Evolutionary conservation across 1,140 invertebrate genomes (phyloP), one percentile per base, ranked within the genome.

Genomic region (Pygmarrhopalites habei): DNA sequence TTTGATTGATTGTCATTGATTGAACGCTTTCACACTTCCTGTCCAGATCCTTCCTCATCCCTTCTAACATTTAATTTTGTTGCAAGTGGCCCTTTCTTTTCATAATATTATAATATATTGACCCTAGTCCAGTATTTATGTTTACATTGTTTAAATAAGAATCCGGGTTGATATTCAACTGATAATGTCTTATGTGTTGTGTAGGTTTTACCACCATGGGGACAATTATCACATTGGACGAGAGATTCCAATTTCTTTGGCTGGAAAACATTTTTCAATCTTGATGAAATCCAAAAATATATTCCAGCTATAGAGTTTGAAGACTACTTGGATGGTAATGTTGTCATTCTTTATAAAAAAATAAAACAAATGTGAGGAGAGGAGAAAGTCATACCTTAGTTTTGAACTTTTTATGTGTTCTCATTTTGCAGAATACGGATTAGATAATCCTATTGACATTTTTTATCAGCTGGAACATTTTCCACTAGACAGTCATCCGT

Each of bases 211-310:
- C 95, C 95, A 28, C 92, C 95, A 1, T 98, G 92, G 90, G 82
- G 85, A 67, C 81, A 83, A 49, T 74, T 97, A 1, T 91, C 89
- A 71, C 95, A 98, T 75, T 98, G 95, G 95, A 82, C 73, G 75
- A n/a, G n/a, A n/a, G 55, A 58, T 72, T 25, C 81, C 83, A 68
- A 75, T 75, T 78, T 81, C 59, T 72, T 83, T 3, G 82, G 84
- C 1, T 98, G 95, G 95, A 75, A 77, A 12, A 72, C 76, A 23
- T 98, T 96, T 76, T 99, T 98, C 76, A 86, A 98, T 74, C 60
- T 96, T 14, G 65, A 79, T 12, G 89, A 89, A 74, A 75, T 98
- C 17, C 79, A 84, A 73, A 78, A 79, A 59, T 95, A 86, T 79
- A 81, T 88, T 21, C 89, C 92, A 51, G 88, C 96, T 0, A 80